Base-by-base conservation (phyloP, 2,888 invertebrate genomes). In the Chymomyza caudatula region DNA sequence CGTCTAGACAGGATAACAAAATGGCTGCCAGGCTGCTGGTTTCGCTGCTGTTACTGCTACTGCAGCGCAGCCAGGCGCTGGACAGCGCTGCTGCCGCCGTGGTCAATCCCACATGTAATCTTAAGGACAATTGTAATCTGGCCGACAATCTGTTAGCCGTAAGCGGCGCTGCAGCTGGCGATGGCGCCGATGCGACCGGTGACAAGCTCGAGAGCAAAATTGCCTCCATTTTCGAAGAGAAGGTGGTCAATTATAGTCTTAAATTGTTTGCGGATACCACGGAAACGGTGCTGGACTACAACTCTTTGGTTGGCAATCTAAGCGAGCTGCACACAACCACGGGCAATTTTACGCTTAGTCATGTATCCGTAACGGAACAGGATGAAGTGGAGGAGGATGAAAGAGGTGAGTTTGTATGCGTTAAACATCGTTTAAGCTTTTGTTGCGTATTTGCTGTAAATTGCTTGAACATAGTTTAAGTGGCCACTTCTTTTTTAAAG, bases 201-300 rank as follows among this genome's bases (percentile, higher is more conserved):
- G 87, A 81, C 57, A 83, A 87, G 44, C 76, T 89, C 58, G 89
- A 88, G 58, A 86, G 78, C 53, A 86, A 89, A 68, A 89, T 89
- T 37, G 77, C 88, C 2, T 88, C 89, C 23, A 83, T 89, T 37
- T 89, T 89, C 59, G 90, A 89, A 76, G 89, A 89, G 71, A 89
- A 89, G 71, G 89, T 89, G 71, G 89, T 89, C 19, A 89, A 89
- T 42, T 89, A 89, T 17, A 89, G 89, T 29, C 67, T 89, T 13
- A 87, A 89, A 62, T 53, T 89, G 51, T 89, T 88, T 62, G 87
- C 85, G 52, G 88, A 89, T 54, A 73, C 74, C 3, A 59, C 62
- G 0, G 80, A 78, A 57, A 60, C 74, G 1, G 60, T 83, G 19
- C 64, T 82, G 43, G 82, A 81, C 53, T 77, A 74, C 60, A 73